Percentiles rank a stretch among this genome's conserved stretches.
These are phyloP conservation scores for Sycophila sp. DNA, from an alignment of 1,140 invertebrate species.

Conservation along the genomic window DNA sequence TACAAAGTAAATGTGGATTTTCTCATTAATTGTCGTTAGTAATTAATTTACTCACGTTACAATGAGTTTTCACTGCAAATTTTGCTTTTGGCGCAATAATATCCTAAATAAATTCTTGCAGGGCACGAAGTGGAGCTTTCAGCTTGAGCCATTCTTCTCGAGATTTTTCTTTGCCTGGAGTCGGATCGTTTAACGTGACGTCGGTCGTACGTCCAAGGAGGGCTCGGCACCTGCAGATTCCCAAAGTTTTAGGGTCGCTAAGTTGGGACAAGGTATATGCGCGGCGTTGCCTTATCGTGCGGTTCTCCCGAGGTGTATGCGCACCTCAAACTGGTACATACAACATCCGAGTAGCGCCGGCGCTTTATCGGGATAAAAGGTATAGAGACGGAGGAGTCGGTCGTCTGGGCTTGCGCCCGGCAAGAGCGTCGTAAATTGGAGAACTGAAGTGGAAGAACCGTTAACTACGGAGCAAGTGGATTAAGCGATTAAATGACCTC, in stretches of 20 bases:
- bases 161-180: too few species aligned
- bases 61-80: background rate
- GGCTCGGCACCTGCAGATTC: background rate
- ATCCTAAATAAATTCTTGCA: too few species aligned
- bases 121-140: too few species aligned
- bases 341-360: background rate
- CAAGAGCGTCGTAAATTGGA: conserved; percentile 44
- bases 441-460: conserved; percentile 44
- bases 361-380: conserved; percentile 20
- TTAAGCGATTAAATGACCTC: conserved; percentile 48
- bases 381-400: background rate
- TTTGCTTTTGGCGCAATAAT: background rate
- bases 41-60: too few species aligned
- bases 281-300: conserved; percentile 10
- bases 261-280: conserved; percentile 1
- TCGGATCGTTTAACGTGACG: conserved; percentile 23
- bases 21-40: too few species aligned
- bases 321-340: background rate
- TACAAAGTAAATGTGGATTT: too few species aligned
- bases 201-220: background rate
- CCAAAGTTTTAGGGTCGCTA: conserved; percentile 1
- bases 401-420: background rate
- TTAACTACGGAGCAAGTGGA: conserved; percentile 47
- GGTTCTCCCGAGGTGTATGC: background rate
- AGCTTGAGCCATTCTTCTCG: background rate